Evolutionary conservation across 2,113 vertebrate species (phyloP).

Genomic region (Spizaetus ornatus): DNA sequence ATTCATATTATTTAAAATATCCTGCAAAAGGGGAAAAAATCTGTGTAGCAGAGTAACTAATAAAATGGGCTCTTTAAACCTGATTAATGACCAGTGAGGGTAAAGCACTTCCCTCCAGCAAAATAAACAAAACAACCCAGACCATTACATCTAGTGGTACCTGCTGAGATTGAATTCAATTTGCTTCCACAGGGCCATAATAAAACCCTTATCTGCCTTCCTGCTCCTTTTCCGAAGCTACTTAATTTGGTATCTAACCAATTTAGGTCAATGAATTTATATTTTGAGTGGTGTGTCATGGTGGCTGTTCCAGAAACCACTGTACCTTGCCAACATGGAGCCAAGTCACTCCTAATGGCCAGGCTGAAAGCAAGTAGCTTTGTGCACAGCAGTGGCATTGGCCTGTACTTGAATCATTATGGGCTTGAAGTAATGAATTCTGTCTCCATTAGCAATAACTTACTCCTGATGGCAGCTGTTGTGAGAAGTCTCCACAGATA

Average conservation of each 20-base stretch:
- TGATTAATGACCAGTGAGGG: constrained; percentile 33
- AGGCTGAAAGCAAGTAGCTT: background rate
- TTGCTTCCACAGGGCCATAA: constrained; percentile 20
- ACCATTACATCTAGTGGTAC: background rate
- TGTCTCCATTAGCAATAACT: background rate
- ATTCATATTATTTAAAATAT: constrained; percentile 28
- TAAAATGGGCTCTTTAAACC: constrained; percentile 44
- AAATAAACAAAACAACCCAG: background rate
- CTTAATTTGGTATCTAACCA: background rate
- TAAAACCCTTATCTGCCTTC: constrained; percentile 18
- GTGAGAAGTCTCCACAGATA: background rate
- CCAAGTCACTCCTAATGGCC: background rate
- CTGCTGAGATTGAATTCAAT: constrained; percentile 32
- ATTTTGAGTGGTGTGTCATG: background rate
- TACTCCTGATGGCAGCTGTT: background rate
- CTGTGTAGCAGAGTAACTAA: constrained; percentile 21
- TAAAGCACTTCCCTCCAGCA: constrained; percentile 36
- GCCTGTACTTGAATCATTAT: background rate
- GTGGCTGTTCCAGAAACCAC: background rate
- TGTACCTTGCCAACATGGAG: background rate
- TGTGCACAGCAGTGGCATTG: background rate
- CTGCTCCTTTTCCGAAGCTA: constrained; percentile 13
- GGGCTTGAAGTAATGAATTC: background rate
- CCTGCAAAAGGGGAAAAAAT: background rate
- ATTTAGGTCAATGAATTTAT: constrained; percentile 1